These are phyloP conservation scores for Drosophila kurseongensis DNA, from an alignment of 1,140 invertebrate genomes.

Conservation along the genomic window DNA sequence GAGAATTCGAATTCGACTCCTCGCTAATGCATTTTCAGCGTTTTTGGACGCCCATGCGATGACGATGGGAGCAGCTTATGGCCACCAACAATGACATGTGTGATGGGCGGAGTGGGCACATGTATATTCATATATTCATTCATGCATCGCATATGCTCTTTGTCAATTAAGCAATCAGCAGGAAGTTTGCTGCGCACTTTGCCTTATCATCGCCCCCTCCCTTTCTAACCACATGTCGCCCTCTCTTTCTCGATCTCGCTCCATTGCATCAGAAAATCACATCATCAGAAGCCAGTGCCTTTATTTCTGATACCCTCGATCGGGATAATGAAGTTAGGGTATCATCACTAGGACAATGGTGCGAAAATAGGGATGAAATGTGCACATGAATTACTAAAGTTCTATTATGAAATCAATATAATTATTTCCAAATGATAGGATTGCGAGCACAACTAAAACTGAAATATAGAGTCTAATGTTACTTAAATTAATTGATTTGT, in stretches of 20 bases:
- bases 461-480: too few relatives aligned
- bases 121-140: constrained; percentile 71
- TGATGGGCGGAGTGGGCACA: constrained; percentile 20
- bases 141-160: constrained; percentile 81
- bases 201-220: constrained; percentile 58
- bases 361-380: neutral
- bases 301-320: constrained; percentile 12
- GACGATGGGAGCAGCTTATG: constrained; percentile 67
- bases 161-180: constrained; percentile 83
- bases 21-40: constrained; percentile 79
- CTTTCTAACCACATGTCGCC: neutral
- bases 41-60: constrained; percentile 73
- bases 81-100: constrained; percentile 79
- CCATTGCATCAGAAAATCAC: constrained; percentile 59
- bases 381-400: too few relatives aligned
- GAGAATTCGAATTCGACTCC: constrained; percentile 72
- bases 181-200: constrained; percentile 81
- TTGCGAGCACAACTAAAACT: too few relatives aligned
- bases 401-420: too few relatives aligned
- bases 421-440: too few relatives aligned
- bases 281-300: constrained; percentile 60
- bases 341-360: too few relatives aligned
- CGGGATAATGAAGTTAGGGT: neutral
- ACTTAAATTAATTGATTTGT: too few relatives aligned
- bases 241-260: neutral